These are phyloP conservation scores for Drepana falcataria DNA, from an alignment of 2,888 invertebrate genomes.

Conservation along the genomic window DNA sequence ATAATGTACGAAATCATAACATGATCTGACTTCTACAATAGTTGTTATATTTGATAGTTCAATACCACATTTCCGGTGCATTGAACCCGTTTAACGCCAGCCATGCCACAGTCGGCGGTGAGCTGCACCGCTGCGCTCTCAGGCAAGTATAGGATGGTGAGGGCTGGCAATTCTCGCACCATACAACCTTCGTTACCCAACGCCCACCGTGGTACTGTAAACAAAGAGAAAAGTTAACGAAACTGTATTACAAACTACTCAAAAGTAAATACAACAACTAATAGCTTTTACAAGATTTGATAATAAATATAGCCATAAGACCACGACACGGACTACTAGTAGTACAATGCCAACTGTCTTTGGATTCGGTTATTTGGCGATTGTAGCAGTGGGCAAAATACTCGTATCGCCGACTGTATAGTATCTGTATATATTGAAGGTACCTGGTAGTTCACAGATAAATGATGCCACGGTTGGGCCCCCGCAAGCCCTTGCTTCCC, in stretches of 20 bases:
- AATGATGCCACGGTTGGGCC: constrained; percentile 88
- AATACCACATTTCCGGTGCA: constrained; percentile 87
- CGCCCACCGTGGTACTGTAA: constrained; percentile 87
- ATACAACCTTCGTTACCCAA: constrained; percentile 82
- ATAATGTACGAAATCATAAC: no score
- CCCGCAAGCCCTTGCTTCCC: constrained; percentile 86
- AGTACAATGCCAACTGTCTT: no score
- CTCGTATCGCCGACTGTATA: no score
- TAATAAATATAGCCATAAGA: no score
- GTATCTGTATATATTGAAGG: constrained; percentile 2
- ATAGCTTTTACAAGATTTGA: constrained; percentile 2
- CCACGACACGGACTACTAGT: no score
- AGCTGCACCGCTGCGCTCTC: constrained; percentile 87
- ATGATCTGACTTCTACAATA: no score
- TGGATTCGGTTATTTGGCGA: no score
- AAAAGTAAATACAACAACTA: no score
- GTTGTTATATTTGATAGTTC: background rate
- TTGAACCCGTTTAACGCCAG: constrained; percentile 84
- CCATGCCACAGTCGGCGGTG: constrained; percentile 86
- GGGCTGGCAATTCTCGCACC: constrained; percentile 83
- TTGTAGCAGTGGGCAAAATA: no score
- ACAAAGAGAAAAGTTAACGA: constrained; percentile 13
- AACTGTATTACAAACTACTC: background rate
- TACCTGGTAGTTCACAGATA: constrained; percentile 88
- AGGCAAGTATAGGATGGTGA: constrained; percentile 86